Evolutionary conservation across 2,113 vertebrate species (phyloP).

Genomic region (western clawed frog (Xenopus tropicalis)): UCB_Xtro_10.0 CM004451.2:52811001-52811500

Average conservation of each 20-base stretch:
- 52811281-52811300: conserved; percentile 54
- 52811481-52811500: conserved; percentile 42
- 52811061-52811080: conserved; percentile 82
- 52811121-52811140: conserved; percentile 80
- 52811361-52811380: conserved; percentile 61
- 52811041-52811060: conserved; percentile 72
- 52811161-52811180: conserved; percentile 87
- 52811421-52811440: conserved; percentile 95
- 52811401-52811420: conserved; percentile 91
- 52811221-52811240: conserved; percentile 89
- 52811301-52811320: conserved; percentile 69
- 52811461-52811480: conserved; percentile 70
- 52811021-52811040: conserved; percentile 55
- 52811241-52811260: conserved; percentile 77
- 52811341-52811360: conserved; percentile 54
- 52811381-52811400: conserved; percentile 81
- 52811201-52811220: conserved; percentile 84
- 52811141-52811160: conserved; percentile 87
- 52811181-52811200: conserved; percentile 82
- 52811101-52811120: conserved; percentile 91
- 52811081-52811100: conserved; percentile 87
- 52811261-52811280: conserved; percentile 53
- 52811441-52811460: conserved; percentile 92
- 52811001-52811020: conserved; percentile 60
- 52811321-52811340: conserved; percentile 79